phyloP scores from a whole-genome alignment of 2,113 vertebrate species.

The Okapia johnstoni region DNA sequence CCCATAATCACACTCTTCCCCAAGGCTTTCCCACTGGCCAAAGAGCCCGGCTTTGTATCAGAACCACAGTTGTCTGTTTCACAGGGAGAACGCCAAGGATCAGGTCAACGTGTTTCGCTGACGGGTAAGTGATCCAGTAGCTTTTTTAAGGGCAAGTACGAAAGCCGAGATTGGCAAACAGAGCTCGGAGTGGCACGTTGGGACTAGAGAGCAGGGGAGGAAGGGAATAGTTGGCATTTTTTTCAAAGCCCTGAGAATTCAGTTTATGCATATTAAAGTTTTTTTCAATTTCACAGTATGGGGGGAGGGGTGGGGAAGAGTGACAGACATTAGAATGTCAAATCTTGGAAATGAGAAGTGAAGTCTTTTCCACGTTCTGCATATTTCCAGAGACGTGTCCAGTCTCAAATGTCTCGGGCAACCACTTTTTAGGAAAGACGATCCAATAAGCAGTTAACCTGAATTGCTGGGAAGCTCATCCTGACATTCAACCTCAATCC shows the following conservation, averaged over 20 bases:
- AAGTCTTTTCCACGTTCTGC: slow-evolving; percentile 22
- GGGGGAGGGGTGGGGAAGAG: not conserved
- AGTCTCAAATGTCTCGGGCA: not conserved
- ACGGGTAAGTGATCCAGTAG: not conserved
- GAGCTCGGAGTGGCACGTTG: not conserved
- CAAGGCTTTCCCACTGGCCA: not conserved
- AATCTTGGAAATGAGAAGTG: slow-evolving; percentile 9
- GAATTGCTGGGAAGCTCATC: not conserved
- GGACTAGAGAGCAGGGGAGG: not conserved
- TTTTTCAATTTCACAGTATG: not conserved
- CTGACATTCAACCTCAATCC: not conserved
- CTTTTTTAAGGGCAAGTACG: not conserved
- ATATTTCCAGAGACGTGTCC: slow-evolving; percentile 15
- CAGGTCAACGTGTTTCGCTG: not conserved
- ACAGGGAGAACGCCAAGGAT: not conserved
- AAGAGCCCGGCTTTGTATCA: not conserved
- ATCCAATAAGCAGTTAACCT: not conserved
- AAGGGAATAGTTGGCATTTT: not conserved
- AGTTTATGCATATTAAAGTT: not conserved
- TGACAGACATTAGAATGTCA: not conserved
- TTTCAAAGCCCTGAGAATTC: not conserved
- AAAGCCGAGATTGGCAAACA: not conserved
- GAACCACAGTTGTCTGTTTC: not conserved
- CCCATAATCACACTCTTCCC: not conserved
- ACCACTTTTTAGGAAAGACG: not conserved